These are phyloP conservation scores for Colius striatus DNA, from an alignment of 2,113 vertebrate genomes.

Conservation along the genomic window DNA sequence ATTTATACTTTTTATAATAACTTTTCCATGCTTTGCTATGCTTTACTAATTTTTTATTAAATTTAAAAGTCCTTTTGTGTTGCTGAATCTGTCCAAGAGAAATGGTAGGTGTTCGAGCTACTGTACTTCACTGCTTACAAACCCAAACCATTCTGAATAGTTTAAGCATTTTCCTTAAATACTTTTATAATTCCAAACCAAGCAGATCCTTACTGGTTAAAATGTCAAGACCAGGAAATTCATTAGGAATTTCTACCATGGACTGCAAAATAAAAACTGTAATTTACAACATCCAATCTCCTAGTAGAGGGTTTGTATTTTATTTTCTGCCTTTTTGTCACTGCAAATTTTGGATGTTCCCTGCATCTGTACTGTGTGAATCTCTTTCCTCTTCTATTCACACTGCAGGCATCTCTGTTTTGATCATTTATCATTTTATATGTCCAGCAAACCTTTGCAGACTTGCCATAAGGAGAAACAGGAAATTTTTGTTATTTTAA, in stretches of 20 bases:
- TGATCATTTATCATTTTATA: not conserved
- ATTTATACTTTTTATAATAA: not conserved
- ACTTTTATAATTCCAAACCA: not conserved
- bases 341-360: not conserved
- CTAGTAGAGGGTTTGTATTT: not conserved
- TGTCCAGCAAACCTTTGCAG: not conserved
- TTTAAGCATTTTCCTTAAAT: constrained; percentile 8
- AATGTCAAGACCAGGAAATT: not conserved
- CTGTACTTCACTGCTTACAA: not conserved
- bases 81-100: not conserved
- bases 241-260: not conserved
- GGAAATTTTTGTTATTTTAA: not conserved
- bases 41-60: not conserved
- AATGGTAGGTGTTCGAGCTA: not conserved
- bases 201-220: not conserved
- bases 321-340: not conserved
- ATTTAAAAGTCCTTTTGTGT: not conserved
- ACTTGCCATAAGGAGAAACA: not conserved
- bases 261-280: not conserved
- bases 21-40: not conserved
- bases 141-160: not conserved
- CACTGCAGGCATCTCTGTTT: not conserved
- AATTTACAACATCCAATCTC: not conserved
- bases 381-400: not conserved
- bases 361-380: not conserved